phyloP scores from a whole-genome alignment of 2,113 vertebrate genomes.

The Sprattus sprattus region DNA sequence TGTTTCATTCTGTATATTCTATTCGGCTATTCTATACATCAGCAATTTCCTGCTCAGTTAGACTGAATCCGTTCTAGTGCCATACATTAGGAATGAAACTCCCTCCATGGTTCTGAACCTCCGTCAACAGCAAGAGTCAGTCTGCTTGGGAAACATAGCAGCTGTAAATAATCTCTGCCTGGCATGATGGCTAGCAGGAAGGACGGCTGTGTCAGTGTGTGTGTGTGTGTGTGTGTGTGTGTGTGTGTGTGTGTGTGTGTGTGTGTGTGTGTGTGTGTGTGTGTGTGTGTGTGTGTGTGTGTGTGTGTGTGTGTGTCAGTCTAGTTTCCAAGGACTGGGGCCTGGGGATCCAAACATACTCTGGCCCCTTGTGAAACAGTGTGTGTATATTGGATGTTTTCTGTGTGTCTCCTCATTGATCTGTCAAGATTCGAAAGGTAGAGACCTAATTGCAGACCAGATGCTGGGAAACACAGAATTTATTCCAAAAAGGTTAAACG shows the following conservation, averaged over 20 bases:
- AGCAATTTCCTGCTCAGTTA: too few species aligned
- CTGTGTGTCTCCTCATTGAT: background rate
- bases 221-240: too few species aligned
- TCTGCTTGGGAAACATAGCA: background rate
- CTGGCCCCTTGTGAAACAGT: background rate
- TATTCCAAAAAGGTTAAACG: too few species aligned
- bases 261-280: too few species aligned
- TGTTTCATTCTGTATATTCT: background rate
- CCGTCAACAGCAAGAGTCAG: background rate
- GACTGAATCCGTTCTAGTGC: too few species aligned
- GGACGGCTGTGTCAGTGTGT: background rate
- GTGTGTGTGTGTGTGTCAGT: too few species aligned
- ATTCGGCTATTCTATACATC: too few species aligned
- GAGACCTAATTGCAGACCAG: too few species aligned
- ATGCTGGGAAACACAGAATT: too few species aligned
- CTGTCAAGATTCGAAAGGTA: too few species aligned
- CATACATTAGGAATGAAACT: background rate
- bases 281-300: too few species aligned
- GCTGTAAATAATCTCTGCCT: background rate
- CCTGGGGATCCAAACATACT: background rate
- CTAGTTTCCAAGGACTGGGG: background rate
- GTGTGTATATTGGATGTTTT: background rate
- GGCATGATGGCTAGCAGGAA: background rate
- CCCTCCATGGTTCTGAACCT: background rate
- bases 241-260: too few species aligned